Conservation (phyloP, 2,888 invertebrate species). For the Lepetodrilus schrolli region DNA sequence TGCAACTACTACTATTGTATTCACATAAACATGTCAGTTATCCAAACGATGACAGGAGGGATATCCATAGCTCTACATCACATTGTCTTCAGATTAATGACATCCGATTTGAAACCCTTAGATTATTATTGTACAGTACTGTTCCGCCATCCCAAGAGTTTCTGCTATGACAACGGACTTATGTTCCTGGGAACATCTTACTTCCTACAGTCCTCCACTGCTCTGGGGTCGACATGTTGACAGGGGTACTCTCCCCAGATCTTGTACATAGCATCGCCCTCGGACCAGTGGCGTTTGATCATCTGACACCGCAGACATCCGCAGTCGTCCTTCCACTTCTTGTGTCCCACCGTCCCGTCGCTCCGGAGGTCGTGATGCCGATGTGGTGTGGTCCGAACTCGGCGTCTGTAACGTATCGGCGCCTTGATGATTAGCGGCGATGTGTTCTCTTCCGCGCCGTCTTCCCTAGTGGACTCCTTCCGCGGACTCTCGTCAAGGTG, state of each 20-base stretch:
- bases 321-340: conserved; percentile 63
- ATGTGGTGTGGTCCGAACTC: neutral
- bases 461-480: neutral
- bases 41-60: too few species aligned
- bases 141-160: neutral
- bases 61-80: too few species aligned
- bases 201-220: conserved; percentile 29
- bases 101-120: neutral
- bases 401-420: neutral
- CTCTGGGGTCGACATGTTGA: conserved; percentile 40
- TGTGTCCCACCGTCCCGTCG: conserved; percentile 30
- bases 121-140: neutral
- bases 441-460: neutral
- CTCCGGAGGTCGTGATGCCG: conserved; percentile 32
- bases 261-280: conserved; percentile 56
- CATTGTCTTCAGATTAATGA: too few species aligned
- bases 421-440: neutral
- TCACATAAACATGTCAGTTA: too few species aligned
- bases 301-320: conserved; percentile 63
- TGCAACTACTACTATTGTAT: too few species aligned
- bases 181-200: neutral
- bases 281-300: conserved; percentile 55
- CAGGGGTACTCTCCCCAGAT: conserved; percentile 65
- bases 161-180: neutral
- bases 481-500: conserved; percentile 18